Conservation (phyloP, 2,888 invertebrate genomes). For the Lamellibrachia columna region DNA sequence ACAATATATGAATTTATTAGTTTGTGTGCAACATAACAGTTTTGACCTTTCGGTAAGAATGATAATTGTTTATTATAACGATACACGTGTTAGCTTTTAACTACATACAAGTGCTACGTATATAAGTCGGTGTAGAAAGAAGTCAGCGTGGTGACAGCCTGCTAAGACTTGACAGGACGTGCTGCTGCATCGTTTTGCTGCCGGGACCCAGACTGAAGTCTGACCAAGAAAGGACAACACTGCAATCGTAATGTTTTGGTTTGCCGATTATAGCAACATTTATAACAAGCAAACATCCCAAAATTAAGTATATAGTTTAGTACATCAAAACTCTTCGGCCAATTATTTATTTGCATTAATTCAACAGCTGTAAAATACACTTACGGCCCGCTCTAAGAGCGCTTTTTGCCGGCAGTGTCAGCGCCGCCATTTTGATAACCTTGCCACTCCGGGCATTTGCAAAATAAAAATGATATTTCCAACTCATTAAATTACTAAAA, state of each 20-base stretch:
- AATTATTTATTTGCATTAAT: constrained; percentile 22
- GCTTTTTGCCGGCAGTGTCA: constrained; percentile 23
- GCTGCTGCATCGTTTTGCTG: neutral
- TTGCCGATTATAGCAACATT: neutral
- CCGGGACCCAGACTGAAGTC: neutral
- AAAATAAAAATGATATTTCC: neutral
- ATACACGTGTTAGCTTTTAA: too few species aligned
- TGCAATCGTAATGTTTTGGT: neutral
- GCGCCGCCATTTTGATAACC: constrained; percentile 25
- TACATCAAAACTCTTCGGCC: neutral
- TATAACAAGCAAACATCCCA: neutral
- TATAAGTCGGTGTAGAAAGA: too few species aligned
- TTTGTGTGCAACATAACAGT: too few species aligned
- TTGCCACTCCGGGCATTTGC: constrained; percentile 7
- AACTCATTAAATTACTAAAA: neutral
- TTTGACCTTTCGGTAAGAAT: too few species aligned
- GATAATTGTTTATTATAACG: too few species aligned
- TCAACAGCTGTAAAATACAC: neutral
- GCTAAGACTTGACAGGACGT: neutral
- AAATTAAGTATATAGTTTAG: neutral
- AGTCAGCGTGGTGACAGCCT: neutral
- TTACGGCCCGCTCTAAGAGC: constrained; percentile 23
- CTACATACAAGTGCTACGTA: too few species aligned
- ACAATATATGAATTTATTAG: too few species aligned
- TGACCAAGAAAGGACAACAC: neutral